phyloP scores from a whole-genome alignment of 1,140 invertebrate species.

The Tetramorium alpestre region DNA sequence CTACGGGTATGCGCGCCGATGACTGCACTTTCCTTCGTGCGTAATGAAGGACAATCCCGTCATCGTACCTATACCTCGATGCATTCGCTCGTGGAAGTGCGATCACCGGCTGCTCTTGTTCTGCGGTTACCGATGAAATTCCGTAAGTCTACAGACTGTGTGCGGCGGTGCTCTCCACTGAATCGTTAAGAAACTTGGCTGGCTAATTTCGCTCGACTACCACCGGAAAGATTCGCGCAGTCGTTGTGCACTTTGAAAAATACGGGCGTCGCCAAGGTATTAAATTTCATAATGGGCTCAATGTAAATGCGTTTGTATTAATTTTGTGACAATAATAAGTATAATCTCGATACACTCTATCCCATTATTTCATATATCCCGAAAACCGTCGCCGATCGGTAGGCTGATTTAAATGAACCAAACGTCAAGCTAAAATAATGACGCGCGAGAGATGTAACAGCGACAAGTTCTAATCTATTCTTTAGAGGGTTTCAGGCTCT shows the following conservation, averaged over 20 bases:
- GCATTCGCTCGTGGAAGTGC: conserved; percentile 70
- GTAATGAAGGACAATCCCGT: conserved; percentile 81
- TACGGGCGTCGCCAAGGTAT: neutral
- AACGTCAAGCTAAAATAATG: neutral
- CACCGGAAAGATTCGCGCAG: neutral
- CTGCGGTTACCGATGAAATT: conserved; percentile 73
- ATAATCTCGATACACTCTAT: neutral
- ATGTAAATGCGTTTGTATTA: neutral
- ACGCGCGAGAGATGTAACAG: neutral
- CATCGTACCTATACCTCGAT: conserved; percentile 61
- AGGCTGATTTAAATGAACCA: neutral
- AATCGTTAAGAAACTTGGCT: conserved; percentile 56
- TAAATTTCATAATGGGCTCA: neutral
- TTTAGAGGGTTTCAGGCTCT: conserved; percentile 5
- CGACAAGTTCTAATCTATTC: conserved; percentile 27
- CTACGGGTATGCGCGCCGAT: conserved; percentile 79
- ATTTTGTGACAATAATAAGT: neutral
- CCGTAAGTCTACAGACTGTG: conserved; percentile 60
- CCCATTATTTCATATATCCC: neutral
- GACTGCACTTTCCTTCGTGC: conserved; percentile 83
- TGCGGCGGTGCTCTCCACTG: conserved; percentile 41
- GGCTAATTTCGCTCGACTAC: conserved; percentile 52
- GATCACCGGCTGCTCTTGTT: conserved; percentile 68
- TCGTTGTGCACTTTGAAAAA: neutral
- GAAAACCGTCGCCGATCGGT: neutral